phyloP scores from a whole-genome alignment of 2,888 invertebrate genomes.

The Ctenicera cuprea region DNA sequence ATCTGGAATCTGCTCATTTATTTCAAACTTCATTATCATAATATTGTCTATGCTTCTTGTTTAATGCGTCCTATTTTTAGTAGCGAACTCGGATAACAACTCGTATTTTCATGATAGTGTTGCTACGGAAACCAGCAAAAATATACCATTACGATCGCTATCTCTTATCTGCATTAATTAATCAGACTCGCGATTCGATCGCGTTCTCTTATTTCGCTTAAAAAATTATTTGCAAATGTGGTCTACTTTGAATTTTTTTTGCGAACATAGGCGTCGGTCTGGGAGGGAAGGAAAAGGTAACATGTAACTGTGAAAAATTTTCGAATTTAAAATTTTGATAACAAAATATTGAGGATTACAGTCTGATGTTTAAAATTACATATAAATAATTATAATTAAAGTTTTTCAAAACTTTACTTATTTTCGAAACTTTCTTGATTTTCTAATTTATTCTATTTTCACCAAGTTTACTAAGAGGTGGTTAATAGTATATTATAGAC shows the following conservation, averaged over 20 bases:
- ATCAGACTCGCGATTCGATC: conserved; percentile 15
- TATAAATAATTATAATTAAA: too few species aligned
- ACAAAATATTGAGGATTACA: too few species aligned
- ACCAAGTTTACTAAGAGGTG: too few species aligned
- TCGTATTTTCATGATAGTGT: conserved; percentile 27
- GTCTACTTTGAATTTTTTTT: not conserved
- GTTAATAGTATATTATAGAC: too few species aligned
- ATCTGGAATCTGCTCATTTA: conserved; percentile 61
- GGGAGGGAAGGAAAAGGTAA: too few species aligned
- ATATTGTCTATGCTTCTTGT: conserved; percentile 49
- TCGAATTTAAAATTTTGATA: not conserved
- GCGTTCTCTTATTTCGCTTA: conserved; percentile 18
- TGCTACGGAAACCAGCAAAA: conserved; percentile 39
- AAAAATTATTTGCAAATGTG: conserved; percentile 8
- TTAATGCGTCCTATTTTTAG: conserved; percentile 50
- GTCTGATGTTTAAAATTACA: too few species aligned
- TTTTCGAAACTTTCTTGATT: too few species aligned
- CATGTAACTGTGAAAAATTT: too few species aligned
- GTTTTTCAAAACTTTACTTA: too few species aligned
- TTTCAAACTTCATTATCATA: conserved; percentile 61
- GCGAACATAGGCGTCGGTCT: too few species aligned
- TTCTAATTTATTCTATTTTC: too few species aligned
- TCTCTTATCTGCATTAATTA: conserved; percentile 29
- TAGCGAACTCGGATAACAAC: conserved; percentile 25
- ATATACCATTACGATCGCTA: conserved; percentile 32